Percentiles rank a stretch among this genome's conserved stretches.
Evolutionary conservation across 1,140 invertebrate genomes (phyloP).

Genomic region (Papilio helenus): DNA sequence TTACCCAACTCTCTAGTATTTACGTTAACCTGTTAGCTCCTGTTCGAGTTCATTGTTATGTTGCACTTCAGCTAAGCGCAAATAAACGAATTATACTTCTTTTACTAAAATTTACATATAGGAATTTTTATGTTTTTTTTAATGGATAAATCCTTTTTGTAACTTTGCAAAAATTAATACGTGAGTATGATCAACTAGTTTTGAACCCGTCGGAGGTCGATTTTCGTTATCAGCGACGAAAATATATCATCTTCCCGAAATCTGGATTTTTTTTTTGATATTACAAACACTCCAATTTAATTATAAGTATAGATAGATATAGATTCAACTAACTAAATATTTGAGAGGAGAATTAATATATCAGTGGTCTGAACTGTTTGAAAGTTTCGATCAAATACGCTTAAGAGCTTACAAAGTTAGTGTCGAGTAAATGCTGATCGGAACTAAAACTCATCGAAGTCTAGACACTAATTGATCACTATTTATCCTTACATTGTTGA

Average conservation of each 20-base stretch:
- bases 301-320: too few relatives aligned
- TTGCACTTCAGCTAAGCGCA: background rate
- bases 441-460: background rate
- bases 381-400: constrained; percentile 28
- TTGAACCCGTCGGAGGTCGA: too few relatives aligned
- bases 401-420: constrained; percentile 16
- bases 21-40: constrained; percentile 47
- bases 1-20: constrained; percentile 24
- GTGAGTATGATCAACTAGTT: too few relatives aligned
- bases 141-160: too few relatives aligned
- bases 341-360: constrained; percentile 1
- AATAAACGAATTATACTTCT: constrained; percentile 34
- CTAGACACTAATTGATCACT: constrained; percentile 21
- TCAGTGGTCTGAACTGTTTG: constrained; percentile 9
- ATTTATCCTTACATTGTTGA: constrained; percentile 9
- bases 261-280: too few relatives aligned
- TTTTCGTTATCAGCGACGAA: too few relatives aligned
- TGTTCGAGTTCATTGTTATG: constrained; percentile 46
- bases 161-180: too few relatives aligned
- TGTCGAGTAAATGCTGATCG: constrained; percentile 9
- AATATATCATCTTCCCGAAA: too few relatives aligned
- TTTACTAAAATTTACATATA: background rate
- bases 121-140: too few relatives aligned
- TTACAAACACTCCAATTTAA: too few relatives aligned
- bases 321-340: constrained; percentile 9